phyloP scores from a whole-genome alignment of 2,888 invertebrate species.

The Electrophaes corylata region DNA sequence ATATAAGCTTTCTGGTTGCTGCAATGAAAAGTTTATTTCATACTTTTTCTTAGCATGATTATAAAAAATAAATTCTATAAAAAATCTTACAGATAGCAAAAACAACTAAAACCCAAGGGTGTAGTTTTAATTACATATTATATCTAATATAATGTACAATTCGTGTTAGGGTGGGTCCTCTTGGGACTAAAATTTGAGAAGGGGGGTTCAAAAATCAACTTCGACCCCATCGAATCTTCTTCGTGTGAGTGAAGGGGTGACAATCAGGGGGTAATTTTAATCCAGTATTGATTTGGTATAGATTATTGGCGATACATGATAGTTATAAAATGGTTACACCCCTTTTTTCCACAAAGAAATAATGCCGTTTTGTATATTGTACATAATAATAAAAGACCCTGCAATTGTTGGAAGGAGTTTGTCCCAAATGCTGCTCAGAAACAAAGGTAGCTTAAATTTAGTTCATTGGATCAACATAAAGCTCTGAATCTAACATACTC shows the following conservation, averaged over 20 bases:
- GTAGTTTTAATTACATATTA: slow-evolving; percentile 67
- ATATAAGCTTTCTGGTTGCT: too few relatives aligned
- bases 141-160: slow-evolving; percentile 65
- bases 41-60: too few relatives aligned
- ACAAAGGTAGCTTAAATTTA: too few relatives aligned
- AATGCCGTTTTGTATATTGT: too few relatives aligned
- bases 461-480: too few relatives aligned
- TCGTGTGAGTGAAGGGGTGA: slow-evolving; percentile 44
- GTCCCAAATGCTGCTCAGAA: too few relatives aligned
- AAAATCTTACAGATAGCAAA: slow-evolving; percentile 32
- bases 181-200: slow-evolving; percentile 65
- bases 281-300: slow-evolving; percentile 38
- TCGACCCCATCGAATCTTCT: slow-evolving; percentile 38
- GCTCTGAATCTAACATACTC: too few relatives aligned
- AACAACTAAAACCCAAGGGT: slow-evolving; percentile 48
- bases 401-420: too few relatives aligned
- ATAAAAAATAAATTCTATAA: not conserved
- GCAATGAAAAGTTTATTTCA: too few relatives aligned
- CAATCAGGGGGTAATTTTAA: slow-evolving; percentile 47
- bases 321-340: slow-evolving; percentile 13
- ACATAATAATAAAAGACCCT: too few relatives aligned
- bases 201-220: slow-evolving; percentile 69
- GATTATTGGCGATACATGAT: slow-evolving; percentile 31
- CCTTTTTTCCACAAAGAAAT: not conserved
- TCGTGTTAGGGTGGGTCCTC: slow-evolving; percentile 68